phyloP scores from a whole-genome alignment of 1,140 invertebrate genomes.

The Lycorma delicatula region DNA sequence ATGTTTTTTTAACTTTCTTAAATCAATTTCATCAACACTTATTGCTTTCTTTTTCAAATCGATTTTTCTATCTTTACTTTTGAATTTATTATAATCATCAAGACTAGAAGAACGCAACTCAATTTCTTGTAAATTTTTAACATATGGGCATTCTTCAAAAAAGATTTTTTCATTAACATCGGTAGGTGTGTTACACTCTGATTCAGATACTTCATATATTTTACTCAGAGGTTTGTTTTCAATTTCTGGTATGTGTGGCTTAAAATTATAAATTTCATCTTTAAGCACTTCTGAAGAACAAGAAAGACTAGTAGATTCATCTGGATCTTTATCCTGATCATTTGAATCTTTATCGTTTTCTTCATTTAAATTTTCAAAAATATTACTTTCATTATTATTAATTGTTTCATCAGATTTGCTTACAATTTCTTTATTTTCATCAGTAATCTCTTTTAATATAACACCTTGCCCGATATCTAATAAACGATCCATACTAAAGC shows the following conservation, averaged over 20 bases:
- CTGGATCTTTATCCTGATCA: neutral
- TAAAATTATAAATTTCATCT: conserved; percentile 3
- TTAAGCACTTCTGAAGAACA: neutral
- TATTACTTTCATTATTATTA: too few species aligned
- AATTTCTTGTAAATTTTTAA: neutral
- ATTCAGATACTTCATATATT: neutral
- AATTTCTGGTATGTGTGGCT: neutral
- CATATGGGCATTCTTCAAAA: too few species aligned
- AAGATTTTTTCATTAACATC: too few species aligned
- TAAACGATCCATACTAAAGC: conserved; percentile 29
- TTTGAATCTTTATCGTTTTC: neutral
- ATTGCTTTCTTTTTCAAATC: conserved; percentile 22
- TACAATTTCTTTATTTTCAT: neutral
- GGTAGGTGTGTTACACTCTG: neutral
- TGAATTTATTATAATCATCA: neutral
- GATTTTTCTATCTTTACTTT: conserved; percentile 7
- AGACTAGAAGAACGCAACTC: neutral
- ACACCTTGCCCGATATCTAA: conserved; percentile 25
- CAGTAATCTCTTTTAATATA: conserved; percentile 17
- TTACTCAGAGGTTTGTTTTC: neutral
- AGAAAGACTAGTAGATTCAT: neutral
- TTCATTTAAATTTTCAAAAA: conserved; percentile 5
- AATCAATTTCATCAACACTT: conserved; percentile 29
- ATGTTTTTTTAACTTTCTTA: conserved; percentile 21
- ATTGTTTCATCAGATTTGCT: neutral